Base-by-base conservation (phyloP, 2,888 invertebrate genomes). In the Helleia helle region DNA sequence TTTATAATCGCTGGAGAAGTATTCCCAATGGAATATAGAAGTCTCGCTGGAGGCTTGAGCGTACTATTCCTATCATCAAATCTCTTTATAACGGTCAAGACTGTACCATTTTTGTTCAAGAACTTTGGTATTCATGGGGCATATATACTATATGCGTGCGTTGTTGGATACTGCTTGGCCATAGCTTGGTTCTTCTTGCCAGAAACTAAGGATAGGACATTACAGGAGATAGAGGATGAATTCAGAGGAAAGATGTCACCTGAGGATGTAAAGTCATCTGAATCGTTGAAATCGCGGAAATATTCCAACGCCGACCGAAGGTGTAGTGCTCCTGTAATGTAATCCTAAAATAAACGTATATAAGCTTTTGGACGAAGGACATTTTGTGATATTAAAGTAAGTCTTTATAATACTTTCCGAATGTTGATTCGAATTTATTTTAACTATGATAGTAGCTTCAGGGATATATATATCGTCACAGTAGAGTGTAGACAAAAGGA, bases 1-100 rank as follows among this genome's bases (percentile, higher is more conserved):
- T 91, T 90, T 71, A 87, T 90, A 4, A 87, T 92, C 64, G 88
- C 89, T 39, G 91, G 91, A 0, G 92, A 92, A 62, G 68, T 92
- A 3, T 91, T 90, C 51, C 86, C 90, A 2, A 68, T 87, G 15
- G 80, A 83, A 40, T 86, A 86, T 28, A 79, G 90, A 38, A 89
- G 89, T 14, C 58, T 89, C 1, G 90, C 90, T 0, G 70, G 74
- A 0, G 73, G 73, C 0, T 58, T 76, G 11, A 73, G 72, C 22
- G 66, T 72, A 0, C 46, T 77, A 2, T 69, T 70, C 44, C 56
- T 69, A 4, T 72, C 76, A 0, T 46, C 55, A 0, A 69, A 74
- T 48, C 43, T 75, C 1, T 76, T 77, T 28, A 53, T 71, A n/a
- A 65, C 64, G 0, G 59, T 76, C 0, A 76, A 77, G 50, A 74